Conservation (phyloP, 2,113 vertebrate species). For the Phaethornis superciliosus region DNA sequence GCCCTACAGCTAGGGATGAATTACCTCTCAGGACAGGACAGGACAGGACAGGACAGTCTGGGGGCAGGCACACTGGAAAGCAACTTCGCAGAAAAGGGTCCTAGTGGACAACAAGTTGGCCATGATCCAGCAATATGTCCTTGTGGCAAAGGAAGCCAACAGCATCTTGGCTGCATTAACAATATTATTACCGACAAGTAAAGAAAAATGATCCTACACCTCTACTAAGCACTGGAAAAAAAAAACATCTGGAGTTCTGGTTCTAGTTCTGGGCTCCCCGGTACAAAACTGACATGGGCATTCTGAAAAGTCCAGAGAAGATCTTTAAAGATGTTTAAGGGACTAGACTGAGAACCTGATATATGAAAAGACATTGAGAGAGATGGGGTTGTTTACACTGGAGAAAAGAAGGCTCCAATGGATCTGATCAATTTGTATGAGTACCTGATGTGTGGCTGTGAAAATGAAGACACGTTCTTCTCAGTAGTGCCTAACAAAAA, state of each 20-base stretch:
- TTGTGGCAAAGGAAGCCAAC: neutral
- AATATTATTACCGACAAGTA: neutral
- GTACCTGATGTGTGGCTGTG: fast-evolving
- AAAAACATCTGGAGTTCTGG: neutral
- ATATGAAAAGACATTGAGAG: neutral
- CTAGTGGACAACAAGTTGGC: neutral
- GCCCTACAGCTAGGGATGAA: neutral
- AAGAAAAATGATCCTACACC: neutral
- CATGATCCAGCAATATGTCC: neutral
- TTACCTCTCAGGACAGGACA: fast-evolving
- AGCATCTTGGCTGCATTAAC: neutral
- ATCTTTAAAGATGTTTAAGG: neutral
- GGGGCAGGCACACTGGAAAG: neutral
- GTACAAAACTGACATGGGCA: neutral
- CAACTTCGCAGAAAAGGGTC: neutral
- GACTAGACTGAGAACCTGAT: neutral
- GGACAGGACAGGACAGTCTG: fast-evolving
- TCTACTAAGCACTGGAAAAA: neutral
- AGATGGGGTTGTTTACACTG: neutral
- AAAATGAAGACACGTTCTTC: neutral
- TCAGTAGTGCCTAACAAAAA: neutral
- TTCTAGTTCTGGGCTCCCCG: neutral
- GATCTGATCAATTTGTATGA: neutral
- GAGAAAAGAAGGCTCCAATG: neutral
- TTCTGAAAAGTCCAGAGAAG: neutral